Conservation (phyloP, 2,888 invertebrate genomes). For the Erebia ligea region DNA sequence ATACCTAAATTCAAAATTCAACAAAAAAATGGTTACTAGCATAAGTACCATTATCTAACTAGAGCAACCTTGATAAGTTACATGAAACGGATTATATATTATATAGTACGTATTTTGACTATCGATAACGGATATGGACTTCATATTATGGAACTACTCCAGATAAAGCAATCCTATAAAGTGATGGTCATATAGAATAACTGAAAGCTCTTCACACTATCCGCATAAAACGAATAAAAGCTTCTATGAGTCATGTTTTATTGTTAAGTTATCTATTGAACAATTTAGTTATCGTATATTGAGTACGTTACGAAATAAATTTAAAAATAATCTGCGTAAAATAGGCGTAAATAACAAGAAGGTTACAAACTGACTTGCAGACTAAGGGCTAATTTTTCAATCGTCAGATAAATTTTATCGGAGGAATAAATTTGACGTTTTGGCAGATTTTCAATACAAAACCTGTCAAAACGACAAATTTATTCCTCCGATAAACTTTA, state of each 20-base stretch:
- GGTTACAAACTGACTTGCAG: no score
- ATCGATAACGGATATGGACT: constrained; percentile 11
- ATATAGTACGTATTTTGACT: constrained; percentile 5
- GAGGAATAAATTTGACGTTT: no score
- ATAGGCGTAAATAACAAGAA: no score
- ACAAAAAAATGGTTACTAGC: constrained; percentile 9
- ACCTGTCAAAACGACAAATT: no score
- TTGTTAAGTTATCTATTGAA: not conserved
- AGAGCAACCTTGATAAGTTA: constrained; percentile 11
- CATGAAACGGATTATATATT: constrained; percentile 10
- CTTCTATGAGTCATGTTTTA: not conserved
- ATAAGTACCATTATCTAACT: constrained; percentile 10
- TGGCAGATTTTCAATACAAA: no score
- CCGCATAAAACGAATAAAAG: not conserved
- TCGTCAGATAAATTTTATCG: no score
- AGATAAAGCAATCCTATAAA: constrained; percentile 1
- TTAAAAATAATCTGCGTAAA: no score
- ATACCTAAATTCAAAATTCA: not conserved
- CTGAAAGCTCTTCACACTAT: constrained; percentile 25
- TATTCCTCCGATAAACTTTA: no score
- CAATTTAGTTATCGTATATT: not conserved
- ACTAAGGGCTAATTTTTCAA: no score
- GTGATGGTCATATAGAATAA: constrained; percentile 10
- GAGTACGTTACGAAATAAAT: no score
- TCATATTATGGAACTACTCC: not conserved